Evolutionary conservation across 2,888 invertebrate genomes (phyloP).

Genomic region (Archips xylosteana): DNA sequence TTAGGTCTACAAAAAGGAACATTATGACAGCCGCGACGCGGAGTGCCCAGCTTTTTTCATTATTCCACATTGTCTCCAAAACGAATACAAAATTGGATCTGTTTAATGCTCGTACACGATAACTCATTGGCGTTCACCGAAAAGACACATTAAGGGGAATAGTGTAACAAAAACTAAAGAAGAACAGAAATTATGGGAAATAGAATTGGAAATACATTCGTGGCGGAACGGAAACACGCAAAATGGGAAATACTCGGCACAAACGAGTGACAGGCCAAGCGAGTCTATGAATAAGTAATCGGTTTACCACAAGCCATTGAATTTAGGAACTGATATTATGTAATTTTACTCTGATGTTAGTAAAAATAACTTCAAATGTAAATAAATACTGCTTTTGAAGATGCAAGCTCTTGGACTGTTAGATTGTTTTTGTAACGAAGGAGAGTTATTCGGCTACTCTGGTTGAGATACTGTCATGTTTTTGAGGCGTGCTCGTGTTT

Average conservation of each 20-base stretch:
- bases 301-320: slow-evolving; percentile 35
- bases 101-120: slow-evolving; percentile 52
- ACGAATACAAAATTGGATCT: slow-evolving; percentile 58
- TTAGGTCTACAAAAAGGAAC: slow-evolving; percentile 75
- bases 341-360: background rate
- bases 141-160: slow-evolving; percentile 17
- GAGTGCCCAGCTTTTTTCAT: slow-evolving; percentile 68
- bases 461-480: background rate
- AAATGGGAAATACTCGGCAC: slow-evolving; percentile 36
- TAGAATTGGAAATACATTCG: slow-evolving; percentile 34
- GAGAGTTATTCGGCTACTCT: background rate
- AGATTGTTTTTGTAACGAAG: background rate
- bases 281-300: slow-evolving; percentile 40
- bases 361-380: background rate
- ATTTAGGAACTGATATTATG: slow-evolving; percentile 7
- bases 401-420: background rate
- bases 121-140: slow-evolving; percentile 45
- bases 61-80: slow-evolving; percentile 56
- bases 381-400: background rate
- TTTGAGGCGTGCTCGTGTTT: background rate
- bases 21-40: slow-evolving; percentile 66
- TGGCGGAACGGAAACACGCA: slow-evolving; percentile 24
- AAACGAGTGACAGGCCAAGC: slow-evolving; percentile 38
- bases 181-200: slow-evolving; percentile 22
- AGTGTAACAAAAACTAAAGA: slow-evolving; percentile 16